Base-by-base conservation (phyloP, 2,113 vertebrate species). In the Erpornis zantholeuca region DNA sequence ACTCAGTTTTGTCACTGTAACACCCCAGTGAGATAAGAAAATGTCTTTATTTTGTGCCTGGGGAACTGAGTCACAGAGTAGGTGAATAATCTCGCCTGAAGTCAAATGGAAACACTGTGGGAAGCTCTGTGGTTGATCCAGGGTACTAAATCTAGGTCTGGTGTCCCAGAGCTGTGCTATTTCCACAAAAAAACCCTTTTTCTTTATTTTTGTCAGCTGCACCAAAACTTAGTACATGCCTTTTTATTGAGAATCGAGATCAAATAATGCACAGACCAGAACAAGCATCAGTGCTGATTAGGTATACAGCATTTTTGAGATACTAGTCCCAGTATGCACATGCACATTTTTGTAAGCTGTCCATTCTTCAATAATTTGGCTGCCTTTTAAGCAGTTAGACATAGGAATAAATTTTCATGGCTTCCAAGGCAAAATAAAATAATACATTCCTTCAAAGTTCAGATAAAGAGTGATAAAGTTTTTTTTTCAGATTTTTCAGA, bases 21-120 rank as follows among this genome's bases (percentile, higher is more conserved):
- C 75, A 93, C 73, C 88, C 80, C 69, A 68, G 76, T 24, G 88
- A 93, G 93, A 96, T 88, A 88, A 92, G 85, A 92, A 96, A 88
- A 96, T 27, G 29, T 86, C 88, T 96, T 79, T 88, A 92, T 92
- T 90, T 90, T 95, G 72, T 83, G 49, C 47, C 56, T 65, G 85
- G 69, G 75, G 72, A 93, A 71, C 69, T 53, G 40, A 92, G 84
- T 93, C 85, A 78, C 44, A 90, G 63, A 38, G 63, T 73, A 75
- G 80, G 77, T 83, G 93, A 86, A 75, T 79, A 86, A 86, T 92
- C 69, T 90, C 0, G 5, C 93, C 76, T 70, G 57, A 83, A 86
- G 88, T 88, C 82, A 94, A 86, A 88, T 57, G 61, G 85, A 80
- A 92, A 45, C 56, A 53, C 83, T 76, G 88, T 83, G 88, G 71